Base-by-base conservation (phyloP, 2,113 vertebrate species). In the Heteronetta atricapilla region DNA sequence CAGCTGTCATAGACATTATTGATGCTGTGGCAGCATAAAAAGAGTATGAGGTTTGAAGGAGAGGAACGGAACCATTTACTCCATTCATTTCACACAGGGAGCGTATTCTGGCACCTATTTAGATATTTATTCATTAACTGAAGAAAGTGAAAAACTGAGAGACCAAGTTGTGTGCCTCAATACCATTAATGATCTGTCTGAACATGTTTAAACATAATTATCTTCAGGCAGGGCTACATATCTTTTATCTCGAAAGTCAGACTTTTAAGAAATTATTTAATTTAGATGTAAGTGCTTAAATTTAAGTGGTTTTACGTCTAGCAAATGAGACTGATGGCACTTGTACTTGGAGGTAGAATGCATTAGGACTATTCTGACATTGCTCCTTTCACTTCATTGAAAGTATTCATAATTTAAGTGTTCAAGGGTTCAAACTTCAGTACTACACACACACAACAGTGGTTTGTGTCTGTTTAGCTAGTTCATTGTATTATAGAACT, bases 391-490 rank as follows among this genome's bases (percentile, higher is more conserved):
- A 56, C 16, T 68, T 80, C 36, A 59, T 26, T 50, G 60, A 22
- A 75, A 10, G 9, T 58, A 90, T 75, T 76, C n/a, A 15, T 16
- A 31, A 8, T 50, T 84, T 21, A 58, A 48, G 34, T 1, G 2
- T 52, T 86, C 22, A 34, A 15, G 20, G 25, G 8, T 60, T 87
- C 76, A 88, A 33, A 26, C 38, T 55, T 59, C 25, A 67, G 68
- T 33, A 69, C n/a, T 56, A 31, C 12, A 8, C 8, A 34, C 22
- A 29, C 16, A 18, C 29, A 25, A 1, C 0, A 2, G 22, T 25
- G 34, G 6, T 38, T 33, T 0, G 0, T 44, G 23, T 63, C 53
- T 48, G 2, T 66, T 85, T 46, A 62, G 40, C 11, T 68, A 22
- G 53, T 62, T 86, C 20, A 33, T 23, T 73, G 8, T 26, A 8